Evolutionary conservation across 2,888 invertebrate genomes (phyloP).

Genomic region (Dasypogon diadema): DNA sequence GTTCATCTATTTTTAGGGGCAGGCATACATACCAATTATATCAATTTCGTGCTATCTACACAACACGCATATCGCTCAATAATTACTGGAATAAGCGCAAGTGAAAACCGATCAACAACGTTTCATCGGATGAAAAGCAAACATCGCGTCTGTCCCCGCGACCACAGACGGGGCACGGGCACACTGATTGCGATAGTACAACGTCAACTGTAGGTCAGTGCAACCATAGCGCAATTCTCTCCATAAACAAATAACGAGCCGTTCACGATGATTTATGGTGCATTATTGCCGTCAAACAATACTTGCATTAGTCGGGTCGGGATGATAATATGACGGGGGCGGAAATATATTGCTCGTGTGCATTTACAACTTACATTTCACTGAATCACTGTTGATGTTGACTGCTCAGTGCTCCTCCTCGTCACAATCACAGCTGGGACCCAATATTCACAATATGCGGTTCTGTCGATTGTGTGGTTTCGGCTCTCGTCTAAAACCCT

Average conservation of each 20-base stretch:
- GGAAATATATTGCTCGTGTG: constrained; percentile 24
- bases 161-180: neutral
- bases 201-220: constrained; percentile 31
- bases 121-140: neutral
- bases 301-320: constrained; percentile 28
- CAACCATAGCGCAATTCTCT: constrained; percentile 9
- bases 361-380: neutral
- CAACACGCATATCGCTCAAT: neutral
- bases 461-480: neutral
- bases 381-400: too few species aligned
- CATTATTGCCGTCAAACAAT: constrained; percentile 34
- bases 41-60: neutral
- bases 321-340: constrained; percentile 12
- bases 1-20: too few species aligned
- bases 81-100: constrained; percentile 29
- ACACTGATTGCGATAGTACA: neutral
- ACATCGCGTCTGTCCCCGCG: too few species aligned
- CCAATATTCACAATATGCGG: neutral
- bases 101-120: constrained; percentile 5
- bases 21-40: neutral
- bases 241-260: constrained; percentile 24
- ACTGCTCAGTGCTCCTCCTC: too few species aligned
- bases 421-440: neutral
- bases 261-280: constrained; percentile 7
- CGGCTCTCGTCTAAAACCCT: too few species aligned